A percentile compares a stretch with the other conserved stretches of the same genome.
These are phyloP conservation scores for Caracal caracal DNA, from an alignment of 2,113 vertebrate species.

Conservation along the genomic window DNA sequence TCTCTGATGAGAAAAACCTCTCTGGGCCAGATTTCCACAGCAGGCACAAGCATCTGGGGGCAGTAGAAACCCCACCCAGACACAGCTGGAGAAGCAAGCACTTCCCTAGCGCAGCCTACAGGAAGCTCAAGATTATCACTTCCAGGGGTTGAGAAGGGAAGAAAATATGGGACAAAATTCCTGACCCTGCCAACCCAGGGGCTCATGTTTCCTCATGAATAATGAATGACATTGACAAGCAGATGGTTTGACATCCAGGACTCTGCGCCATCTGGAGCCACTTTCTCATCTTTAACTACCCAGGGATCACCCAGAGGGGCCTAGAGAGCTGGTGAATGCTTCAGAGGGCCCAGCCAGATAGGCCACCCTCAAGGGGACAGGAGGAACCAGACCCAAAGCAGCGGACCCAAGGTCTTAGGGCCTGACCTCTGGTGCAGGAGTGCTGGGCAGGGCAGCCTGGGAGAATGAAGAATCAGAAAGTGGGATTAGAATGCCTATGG, in stretches of 20 bases:
- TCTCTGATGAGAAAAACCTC: not conserved
- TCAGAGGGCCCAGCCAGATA: not conserved
- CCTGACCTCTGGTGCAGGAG: not conserved
- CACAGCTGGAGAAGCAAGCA: not conserved
- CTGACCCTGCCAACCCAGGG: constrained; percentile 55
- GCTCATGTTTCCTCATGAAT: constrained; percentile 72
- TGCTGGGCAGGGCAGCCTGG: not conserved
- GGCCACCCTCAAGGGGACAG: not conserved
- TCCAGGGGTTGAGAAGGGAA: not conserved
- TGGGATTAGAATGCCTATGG: not conserved
- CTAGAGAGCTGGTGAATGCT: not conserved
- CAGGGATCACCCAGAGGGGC: not conserved
- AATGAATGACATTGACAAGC: constrained; percentile 57
- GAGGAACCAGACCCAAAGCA: not conserved
- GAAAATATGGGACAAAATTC: constrained; percentile 67
- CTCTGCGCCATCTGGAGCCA: not conserved
- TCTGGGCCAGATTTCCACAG: not conserved
- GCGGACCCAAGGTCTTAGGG: not conserved
- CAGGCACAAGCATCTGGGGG: not conserved
- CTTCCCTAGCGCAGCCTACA: not conserved
- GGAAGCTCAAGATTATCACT: not conserved
- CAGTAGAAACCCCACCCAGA: not conserved
- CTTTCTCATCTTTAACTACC: constrained; percentile 3
- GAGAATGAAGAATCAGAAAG: not conserved
- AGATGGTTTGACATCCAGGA: constrained; percentile 61